phyloP scores from a whole-genome alignment of 2,888 invertebrate species.

The Drosophila antonietae region DNA sequence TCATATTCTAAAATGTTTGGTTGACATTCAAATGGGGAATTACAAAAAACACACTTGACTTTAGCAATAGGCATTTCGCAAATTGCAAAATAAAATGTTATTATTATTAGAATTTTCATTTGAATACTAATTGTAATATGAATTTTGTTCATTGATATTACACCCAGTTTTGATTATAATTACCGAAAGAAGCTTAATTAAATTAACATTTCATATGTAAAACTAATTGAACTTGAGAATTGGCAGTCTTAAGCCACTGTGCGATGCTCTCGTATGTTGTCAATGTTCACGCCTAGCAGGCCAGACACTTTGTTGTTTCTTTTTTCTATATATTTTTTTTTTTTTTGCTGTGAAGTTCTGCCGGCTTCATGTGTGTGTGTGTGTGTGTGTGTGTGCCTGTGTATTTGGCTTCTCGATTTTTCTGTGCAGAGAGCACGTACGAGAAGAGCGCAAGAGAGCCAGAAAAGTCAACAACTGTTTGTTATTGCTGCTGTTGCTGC shows the following conservation, averaged over 20 bases:
- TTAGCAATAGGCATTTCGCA: not conserved
- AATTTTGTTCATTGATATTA: too few species aligned
- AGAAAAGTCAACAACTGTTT: constrained; percentile 39
- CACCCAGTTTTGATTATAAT: not conserved
- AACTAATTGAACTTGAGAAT: not conserved
- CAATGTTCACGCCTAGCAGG: constrained; percentile 49
- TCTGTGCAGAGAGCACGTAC: constrained; percentile 34
- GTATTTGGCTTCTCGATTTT: constrained; percentile 58
- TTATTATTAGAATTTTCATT: not conserved
- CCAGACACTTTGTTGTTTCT: constrained; percentile 24
- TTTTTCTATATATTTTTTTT: not conserved
- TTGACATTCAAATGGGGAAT: not conserved
- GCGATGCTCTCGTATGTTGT: constrained; percentile 34
- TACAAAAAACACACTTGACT: not conserved
- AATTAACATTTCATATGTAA: not conserved
- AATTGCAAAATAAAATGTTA: not conserved
- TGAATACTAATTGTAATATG: too few species aligned
- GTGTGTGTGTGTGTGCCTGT: constrained; percentile 10
- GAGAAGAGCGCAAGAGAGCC: constrained; percentile 9
- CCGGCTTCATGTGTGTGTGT: constrained; percentile 4
- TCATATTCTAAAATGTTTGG: not conserved
- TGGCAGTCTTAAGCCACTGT: constrained; percentile 29
- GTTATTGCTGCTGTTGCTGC: constrained; percentile 1
- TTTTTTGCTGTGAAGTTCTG: constrained; percentile 25
- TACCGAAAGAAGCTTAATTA: not conserved